Evolutionary conservation across 2,113 vertebrate species (phyloP).

Genomic region (Eira barbara): DNA sequence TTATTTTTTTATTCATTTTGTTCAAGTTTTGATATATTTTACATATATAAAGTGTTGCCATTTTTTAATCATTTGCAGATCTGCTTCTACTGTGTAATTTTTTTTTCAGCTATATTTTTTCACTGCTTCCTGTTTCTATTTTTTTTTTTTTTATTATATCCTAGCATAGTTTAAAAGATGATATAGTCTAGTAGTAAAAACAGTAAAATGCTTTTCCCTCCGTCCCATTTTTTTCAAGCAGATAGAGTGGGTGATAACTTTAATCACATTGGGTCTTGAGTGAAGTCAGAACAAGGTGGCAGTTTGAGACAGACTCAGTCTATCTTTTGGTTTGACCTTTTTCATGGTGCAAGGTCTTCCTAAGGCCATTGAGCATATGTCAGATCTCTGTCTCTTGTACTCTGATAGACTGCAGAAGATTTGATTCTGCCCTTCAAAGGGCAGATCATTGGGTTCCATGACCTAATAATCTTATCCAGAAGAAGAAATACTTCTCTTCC

Average conservation of each 20-base stretch:
- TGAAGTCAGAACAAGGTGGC: neutral
- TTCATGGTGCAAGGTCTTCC: neutral
- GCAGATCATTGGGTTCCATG: neutral
- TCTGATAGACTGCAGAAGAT: neutral
- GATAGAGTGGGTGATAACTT: neutral
- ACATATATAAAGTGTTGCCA: neutral
- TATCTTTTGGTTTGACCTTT: neutral
- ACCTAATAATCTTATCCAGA: neutral
- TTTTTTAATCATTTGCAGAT: neutral
- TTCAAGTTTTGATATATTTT: neutral
- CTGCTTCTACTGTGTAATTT: neutral
- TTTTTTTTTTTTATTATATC: neutral
- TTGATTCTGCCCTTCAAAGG: neutral
- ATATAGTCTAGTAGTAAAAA: neutral
- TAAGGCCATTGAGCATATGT: neutral
- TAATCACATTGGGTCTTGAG: neutral
- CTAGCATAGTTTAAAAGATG: neutral
- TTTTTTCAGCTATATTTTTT: neutral
- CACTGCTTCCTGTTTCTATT: neutral
- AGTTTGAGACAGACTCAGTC: neutral
- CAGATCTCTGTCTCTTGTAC: neutral
- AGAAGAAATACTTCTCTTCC: neutral
- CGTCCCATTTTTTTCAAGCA: neutral
- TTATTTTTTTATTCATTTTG: neutral
- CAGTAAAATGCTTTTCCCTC: neutral